Evolutionary conservation across 2,888 invertebrate species (phyloP).

Genomic region (Drosophila vallismaia): DNA sequence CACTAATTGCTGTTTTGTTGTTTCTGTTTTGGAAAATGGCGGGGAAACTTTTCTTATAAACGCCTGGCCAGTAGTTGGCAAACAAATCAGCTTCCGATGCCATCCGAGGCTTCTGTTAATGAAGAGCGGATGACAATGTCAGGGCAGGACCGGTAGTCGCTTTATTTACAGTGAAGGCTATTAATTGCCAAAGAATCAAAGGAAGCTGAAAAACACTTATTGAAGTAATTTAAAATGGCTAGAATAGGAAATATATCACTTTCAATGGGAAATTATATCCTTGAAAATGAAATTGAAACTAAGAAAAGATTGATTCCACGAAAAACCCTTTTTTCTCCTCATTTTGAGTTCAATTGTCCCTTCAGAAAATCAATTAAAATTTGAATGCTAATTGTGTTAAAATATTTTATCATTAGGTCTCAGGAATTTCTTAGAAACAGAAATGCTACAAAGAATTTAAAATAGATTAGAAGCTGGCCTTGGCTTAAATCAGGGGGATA

Average conservation of each 20-base stretch:
- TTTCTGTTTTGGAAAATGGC: background rate
- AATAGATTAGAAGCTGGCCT: background rate
- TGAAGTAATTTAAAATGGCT: too few species aligned
- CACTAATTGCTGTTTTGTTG: conserved; percentile 39
- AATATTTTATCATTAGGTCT: conserved; percentile 5
- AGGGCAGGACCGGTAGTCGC: background rate
- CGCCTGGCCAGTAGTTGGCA: conserved; percentile 17
- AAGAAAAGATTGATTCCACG: background rate
- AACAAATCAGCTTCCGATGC: conserved; percentile 34
- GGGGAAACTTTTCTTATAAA: conserved; percentile 45
- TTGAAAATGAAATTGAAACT: too few species aligned
- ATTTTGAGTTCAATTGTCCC: background rate
- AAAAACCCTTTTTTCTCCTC: background rate
- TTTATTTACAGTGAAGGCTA: background rate
- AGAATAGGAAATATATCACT: too few species aligned
- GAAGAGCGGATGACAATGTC: conserved; percentile 22
- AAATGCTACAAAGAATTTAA: background rate
- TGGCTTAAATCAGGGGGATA: conserved; percentile 1
- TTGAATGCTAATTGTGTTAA: background rate
- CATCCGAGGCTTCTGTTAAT: conserved; percentile 25
- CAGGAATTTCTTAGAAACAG: background rate
- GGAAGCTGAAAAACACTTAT: background rate
- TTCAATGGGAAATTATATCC: too few species aligned
- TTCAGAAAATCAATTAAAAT: background rate
- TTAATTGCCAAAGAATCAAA: background rate